Conservation (phyloP, 2,113 vertebrate genomes). For the Aramus guarauna region DNA sequence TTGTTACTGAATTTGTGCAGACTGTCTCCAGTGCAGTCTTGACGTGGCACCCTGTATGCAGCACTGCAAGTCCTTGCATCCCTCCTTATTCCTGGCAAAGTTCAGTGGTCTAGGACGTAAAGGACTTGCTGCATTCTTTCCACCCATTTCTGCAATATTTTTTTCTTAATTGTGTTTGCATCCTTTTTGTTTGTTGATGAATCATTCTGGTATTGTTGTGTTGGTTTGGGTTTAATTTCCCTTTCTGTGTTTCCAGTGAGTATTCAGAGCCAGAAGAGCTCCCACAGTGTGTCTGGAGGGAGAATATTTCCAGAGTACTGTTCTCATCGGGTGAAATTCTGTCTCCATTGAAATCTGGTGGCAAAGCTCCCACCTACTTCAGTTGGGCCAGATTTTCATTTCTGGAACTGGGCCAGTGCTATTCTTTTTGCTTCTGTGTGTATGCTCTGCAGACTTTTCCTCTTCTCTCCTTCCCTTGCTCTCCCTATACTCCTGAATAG, state of each 20-base stretch:
- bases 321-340: neutral
- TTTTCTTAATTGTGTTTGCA: neutral
- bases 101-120: neutral
- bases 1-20: neutral
- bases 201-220: slow-evolving; percentile 27
- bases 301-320: neutral
- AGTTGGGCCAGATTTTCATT: neutral
- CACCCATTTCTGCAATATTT: neutral
- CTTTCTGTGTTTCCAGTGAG: neutral
- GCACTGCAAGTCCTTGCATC: neutral
- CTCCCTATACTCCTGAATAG: neutral
- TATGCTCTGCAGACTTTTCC: neutral
- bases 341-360: slow-evolving; percentile 1
- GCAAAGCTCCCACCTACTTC: neutral
- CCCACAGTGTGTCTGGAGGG: slow-evolving; percentile 26
- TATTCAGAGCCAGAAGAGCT: slow-evolving; percentile 5
- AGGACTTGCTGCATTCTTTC: neutral
- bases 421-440: neutral
- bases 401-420: neutral
- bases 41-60: neutral
- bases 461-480: neutral
- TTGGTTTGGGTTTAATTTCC: slow-evolving; percentile 28
- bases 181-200: neutral
- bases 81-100: neutral
- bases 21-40: neutral